Evolutionary conservation across 2,888 invertebrate species (phyloP), one percentile per base, ranked within the genome.

Genomic region (Amphipoea oculea): DNA sequence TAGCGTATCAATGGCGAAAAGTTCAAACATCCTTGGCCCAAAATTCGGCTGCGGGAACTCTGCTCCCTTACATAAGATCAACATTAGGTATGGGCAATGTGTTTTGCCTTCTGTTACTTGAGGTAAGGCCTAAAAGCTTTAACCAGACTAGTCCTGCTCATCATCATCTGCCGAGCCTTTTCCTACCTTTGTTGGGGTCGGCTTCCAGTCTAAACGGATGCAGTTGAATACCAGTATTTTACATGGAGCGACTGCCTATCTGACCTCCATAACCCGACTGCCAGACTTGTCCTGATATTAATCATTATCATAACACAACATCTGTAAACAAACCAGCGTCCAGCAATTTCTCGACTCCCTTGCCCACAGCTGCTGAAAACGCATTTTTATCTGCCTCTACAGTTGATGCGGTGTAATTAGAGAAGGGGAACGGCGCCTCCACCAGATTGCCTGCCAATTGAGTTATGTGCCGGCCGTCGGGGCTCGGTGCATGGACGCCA

Each of bases 371-470:
- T 63, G 65, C 65, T 65, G 65, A 77, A 86, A 84, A 79, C 81
- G 72, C 79, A 81, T 85, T 80, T 88, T 85, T 89, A 87, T 86
- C 85, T 74, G 75, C 57, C 65, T 78, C 75, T 69, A 82, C 81
- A 85, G 73, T 80, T 75, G 79, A 83, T 76, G 81, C 81, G 83
- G 80, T 82, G 89, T 87, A 91, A 92, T 92, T 90, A 90, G 83
- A 87, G 83, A 82, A 42, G 83, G 82, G 83, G 81, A 83, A 89
- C 91, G 94, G 92, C 94, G 95, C 92, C 94, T 94, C 89, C 91
- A 90, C 92, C 92, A 95, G 95, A 96, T 96, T 96, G 96, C 92
- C 93, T 93, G 90, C 92, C 94, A 95, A 96, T 96, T 91, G 94
- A 96, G 94, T 96, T 96, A 96, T 90, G 88, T 78, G 82, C 85